These are phyloP conservation scores for Cyprinodon tularosa DNA, from an alignment of 2,113 vertebrate genomes.

Conservation along the genomic window DNA sequence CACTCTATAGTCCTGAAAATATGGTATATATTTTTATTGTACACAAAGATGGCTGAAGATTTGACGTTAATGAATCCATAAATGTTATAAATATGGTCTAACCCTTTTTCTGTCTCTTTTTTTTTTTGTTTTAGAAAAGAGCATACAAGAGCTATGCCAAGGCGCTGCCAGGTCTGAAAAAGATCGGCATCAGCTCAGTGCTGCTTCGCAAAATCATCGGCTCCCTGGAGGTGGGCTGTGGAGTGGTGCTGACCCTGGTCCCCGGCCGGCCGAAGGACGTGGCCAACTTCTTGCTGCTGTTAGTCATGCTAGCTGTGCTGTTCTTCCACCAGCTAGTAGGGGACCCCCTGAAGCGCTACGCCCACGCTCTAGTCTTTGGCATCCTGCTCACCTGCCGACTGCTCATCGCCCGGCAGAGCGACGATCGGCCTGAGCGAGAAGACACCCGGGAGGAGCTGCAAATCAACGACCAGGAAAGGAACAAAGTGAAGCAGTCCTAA, in stretches of 20 bases:
- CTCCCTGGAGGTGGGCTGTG: slow-evolving; percentile 92
- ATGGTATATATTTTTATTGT: too few relatives aligned
- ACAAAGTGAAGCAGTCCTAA: slow-evolving; percentile 97
- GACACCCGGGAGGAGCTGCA: slow-evolving; percentile 85
- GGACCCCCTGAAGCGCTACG: slow-evolving; percentile 95
- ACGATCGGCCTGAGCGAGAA: slow-evolving; percentile 86
- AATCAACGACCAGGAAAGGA: slow-evolving; percentile 85
- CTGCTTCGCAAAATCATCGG: slow-evolving; percentile 96
- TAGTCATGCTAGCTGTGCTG: slow-evolving; percentile 94
- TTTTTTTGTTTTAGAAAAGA: slow-evolving; percentile 85
- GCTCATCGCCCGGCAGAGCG: slow-evolving; percentile 92
- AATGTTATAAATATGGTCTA: not conserved
- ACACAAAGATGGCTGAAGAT: too few relatives aligned
- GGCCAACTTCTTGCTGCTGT: slow-evolving; percentile 94
- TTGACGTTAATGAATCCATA: too few relatives aligned
- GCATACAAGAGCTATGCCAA: slow-evolving; percentile 98
- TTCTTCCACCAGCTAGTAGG: slow-evolving; percentile 98
- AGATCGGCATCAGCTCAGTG: slow-evolving; percentile 94
- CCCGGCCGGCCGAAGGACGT: slow-evolving; percentile 95
- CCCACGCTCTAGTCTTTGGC: slow-evolving; percentile 95
- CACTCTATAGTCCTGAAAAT: too few relatives aligned
- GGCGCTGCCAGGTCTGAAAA: slow-evolving; percentile 92
- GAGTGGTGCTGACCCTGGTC: slow-evolving; percentile 93
- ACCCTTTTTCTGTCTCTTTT: slow-evolving; percentile 2
- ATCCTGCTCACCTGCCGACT: slow-evolving; percentile 97